Percentiles rank a stretch among this genome's conserved stretches.
phyloP scores from a whole-genome alignment of 1,140 invertebrate genomes.

The Vanessa tameamea region DNA sequence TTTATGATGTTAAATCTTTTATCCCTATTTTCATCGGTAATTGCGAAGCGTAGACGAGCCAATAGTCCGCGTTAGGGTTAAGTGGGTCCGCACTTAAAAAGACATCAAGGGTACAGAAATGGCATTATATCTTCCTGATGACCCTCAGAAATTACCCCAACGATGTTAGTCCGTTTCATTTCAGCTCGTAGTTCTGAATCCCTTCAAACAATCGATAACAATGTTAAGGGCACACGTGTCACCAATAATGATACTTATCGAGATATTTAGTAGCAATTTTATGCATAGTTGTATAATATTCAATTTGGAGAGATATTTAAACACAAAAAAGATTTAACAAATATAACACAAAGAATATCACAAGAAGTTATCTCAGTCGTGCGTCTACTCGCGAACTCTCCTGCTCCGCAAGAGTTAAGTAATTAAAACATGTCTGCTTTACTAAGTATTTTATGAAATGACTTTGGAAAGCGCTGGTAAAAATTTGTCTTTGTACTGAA shows the following conservation, averaged over 20 bases:
- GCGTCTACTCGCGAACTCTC: neutral
- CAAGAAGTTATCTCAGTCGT: neutral
- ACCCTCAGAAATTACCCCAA: conserved; percentile 62
- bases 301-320: neutral
- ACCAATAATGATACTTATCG: neutral
- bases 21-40: conserved; percentile 17
- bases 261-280: neutral
- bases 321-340: neutral
- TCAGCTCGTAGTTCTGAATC: conserved; percentile 12
- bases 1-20: conserved; percentile 5
- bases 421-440: conserved; percentile 10
- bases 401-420: conserved; percentile 4
- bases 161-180: conserved; percentile 26
- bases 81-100: conserved; percentile 70
- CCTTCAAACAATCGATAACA: conserved; percentile 11
- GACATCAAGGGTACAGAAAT: conserved; percentile 75
- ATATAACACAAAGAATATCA: too few relatives aligned
- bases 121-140: conserved; percentile 74
- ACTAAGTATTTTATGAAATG: conserved; percentile 5
- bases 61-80: conserved; percentile 58
- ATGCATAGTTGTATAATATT: neutral
- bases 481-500: conserved; percentile 10
- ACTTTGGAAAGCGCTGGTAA: conserved; percentile 10
- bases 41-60: conserved; percentile 25
- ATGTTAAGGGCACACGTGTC: conserved; percentile 3